Evolutionary conservation across 2,888 invertebrate species (phyloP).

Genomic region (Eupithecia vulgata): DNA sequence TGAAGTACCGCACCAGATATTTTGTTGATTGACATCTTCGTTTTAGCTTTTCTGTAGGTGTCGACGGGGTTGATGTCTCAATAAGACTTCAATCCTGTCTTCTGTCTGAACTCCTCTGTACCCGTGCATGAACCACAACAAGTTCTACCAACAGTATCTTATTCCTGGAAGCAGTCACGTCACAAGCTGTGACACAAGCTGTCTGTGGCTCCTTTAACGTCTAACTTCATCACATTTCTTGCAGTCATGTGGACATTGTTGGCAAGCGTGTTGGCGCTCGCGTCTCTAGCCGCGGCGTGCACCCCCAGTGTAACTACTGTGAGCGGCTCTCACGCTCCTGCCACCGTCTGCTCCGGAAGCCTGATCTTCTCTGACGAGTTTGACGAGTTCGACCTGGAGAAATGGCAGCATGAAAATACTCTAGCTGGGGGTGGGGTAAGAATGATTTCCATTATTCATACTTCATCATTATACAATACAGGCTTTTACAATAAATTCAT

Average conservation of each 20-base stretch:
- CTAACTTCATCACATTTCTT: slow-evolving; percentile 13
- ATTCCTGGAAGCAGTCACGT: no score
- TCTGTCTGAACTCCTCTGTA: no score
- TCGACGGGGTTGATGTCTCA: no score
- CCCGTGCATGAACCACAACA: no score
- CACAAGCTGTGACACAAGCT: neutral
- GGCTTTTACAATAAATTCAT: neutral
- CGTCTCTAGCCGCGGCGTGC: slow-evolving; percentile 65
- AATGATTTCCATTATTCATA: slow-evolving; percentile 35
- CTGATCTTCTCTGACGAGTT: slow-evolving; percentile 87
- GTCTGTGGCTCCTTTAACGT: neutral
- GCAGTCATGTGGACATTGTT: slow-evolving; percentile 65
- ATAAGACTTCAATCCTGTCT: no score
- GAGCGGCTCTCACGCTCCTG: slow-evolving; percentile 78
- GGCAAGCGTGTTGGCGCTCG: slow-evolving; percentile 57
- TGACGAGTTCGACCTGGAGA: slow-evolving; percentile 81
- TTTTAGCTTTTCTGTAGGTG: no score
- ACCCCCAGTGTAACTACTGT: slow-evolving; percentile 76
- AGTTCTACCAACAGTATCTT: no score
- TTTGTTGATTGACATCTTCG: no score
- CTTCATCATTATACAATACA: neutral
- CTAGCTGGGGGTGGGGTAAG: slow-evolving; percentile 86
- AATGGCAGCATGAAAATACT: slow-evolving; percentile 87
- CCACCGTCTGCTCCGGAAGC: slow-evolving; percentile 80
- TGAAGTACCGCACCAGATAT: no score